Evolutionary conservation across 2,113 vertebrate species (phyloP).

Genomic region (Agapornis roseicollis): DNA sequence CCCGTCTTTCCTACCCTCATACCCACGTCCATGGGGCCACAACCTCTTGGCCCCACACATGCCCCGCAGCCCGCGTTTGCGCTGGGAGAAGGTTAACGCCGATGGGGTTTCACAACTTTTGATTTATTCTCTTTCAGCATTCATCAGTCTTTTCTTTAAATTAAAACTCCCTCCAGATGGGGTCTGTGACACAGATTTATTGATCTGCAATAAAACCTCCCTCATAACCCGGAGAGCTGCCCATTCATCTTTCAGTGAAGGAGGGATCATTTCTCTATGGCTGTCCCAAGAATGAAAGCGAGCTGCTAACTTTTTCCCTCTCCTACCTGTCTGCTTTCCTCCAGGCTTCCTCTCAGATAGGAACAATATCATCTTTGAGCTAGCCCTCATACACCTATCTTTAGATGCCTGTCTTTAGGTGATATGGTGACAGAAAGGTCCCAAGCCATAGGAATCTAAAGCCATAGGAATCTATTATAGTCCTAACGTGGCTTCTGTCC

Average conservation of each 20-base stretch:
- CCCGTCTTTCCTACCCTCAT: not conserved
- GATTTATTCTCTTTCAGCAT: conserved; percentile 74
- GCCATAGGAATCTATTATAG: not conserved
- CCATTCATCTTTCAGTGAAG: conserved; percentile 77
- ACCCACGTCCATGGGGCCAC: not conserved
- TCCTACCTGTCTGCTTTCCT: conserved; percentile 4
- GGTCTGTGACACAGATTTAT: conserved; percentile 83
- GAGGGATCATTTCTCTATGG: conserved; percentile 73
- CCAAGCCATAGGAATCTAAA: not conserved
- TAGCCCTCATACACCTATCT: not conserved
- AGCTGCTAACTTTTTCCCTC: conserved; percentile 57
- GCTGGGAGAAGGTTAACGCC: conserved; percentile 72
- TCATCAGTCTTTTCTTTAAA: conserved; percentile 83
- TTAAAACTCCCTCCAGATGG: conserved; percentile 84
- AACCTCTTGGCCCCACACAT: conserved; percentile 21
- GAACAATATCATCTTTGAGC: not conserved
- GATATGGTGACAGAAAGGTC: not conserved
- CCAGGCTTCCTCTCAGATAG: not conserved
- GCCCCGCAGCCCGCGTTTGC: conserved; percentile 24
- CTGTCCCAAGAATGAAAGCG: conserved; percentile 74
- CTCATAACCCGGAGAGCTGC: conserved; percentile 79
- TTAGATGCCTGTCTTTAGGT: not conserved
- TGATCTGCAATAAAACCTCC: conserved; percentile 82
- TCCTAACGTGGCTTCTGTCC: not conserved
- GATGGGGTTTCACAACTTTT: conserved; percentile 74